A percentile compares a stretch with the other conserved stretches of the same genome.
Conservation (phyloP, 2,797 vertebrate genomes). For the Threskiornis aethiopicus region DNA sequence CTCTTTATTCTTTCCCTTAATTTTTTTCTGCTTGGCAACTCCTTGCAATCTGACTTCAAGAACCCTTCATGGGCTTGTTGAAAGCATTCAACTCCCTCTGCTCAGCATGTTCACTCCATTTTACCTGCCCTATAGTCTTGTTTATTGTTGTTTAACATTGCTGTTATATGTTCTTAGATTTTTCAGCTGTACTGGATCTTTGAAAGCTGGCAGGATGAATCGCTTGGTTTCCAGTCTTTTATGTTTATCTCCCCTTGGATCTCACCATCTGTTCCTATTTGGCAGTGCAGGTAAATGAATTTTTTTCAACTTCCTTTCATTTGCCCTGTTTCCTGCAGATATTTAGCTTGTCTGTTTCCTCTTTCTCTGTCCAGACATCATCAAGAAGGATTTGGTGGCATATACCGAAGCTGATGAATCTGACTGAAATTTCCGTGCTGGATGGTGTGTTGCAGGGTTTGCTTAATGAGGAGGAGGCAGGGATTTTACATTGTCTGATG, state of each 20-base stretch:
- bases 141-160: constrained; percentile 45
- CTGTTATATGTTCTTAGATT: constrained; percentile 14
- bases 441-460: neutral
- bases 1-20: neutral
- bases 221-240: constrained; percentile 59
- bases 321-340: constrained; percentile 28
- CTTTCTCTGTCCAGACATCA: neutral
- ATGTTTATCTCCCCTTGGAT: constrained; percentile 67
- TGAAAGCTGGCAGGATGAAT: constrained; percentile 64
- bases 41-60: neutral
- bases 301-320: constrained; percentile 39
- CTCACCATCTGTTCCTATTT: constrained; percentile 71
- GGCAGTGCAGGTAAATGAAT: constrained; percentile 55
- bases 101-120: constrained; percentile 12
- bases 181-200: constrained; percentile 27
- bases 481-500: neutral
- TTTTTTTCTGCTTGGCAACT: neutral
- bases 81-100: neutral
- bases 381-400: neutral
- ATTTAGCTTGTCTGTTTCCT: neutral
- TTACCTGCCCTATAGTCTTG: constrained; percentile 16
- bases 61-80: neutral
- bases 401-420: constrained; percentile 13
- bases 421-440: neutral
- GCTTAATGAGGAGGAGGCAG: neutral